Percentiles rank a stretch among this genome's conserved stretches.
Evolutionary conservation across 2,797 vertebrate genomes (phyloP).

Genomic region (Cynodonichthys magdalenae): DNA sequence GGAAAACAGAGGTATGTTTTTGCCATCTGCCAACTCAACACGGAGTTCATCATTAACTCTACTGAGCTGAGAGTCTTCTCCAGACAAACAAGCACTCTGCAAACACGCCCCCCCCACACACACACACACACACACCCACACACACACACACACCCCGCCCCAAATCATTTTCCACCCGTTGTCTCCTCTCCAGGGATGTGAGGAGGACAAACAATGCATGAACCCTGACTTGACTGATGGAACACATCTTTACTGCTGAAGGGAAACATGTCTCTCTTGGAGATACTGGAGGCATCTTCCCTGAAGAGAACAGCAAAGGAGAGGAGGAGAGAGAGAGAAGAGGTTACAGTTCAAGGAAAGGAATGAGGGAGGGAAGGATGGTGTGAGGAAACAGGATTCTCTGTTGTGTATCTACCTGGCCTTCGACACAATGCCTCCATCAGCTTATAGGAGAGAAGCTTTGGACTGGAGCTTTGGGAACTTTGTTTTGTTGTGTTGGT

Average conservation of each 20-base stretch:
- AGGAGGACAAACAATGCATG: conserved; percentile 27
- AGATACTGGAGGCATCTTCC: conserved; percentile 37
- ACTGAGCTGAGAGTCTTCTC: conserved; percentile 21
- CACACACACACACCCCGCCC: too few relatives aligned
- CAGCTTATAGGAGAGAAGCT: conserved; percentile 44
- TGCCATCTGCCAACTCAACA: conserved; percentile 14
- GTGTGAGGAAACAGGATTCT: conserved; percentile 31
- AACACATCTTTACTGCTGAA: conserved; percentile 1
- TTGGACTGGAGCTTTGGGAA: conserved; percentile 8
- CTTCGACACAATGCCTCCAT: conserved; percentile 41
- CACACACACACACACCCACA: too few relatives aligned
- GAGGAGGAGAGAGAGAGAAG: conserved; percentile 48
- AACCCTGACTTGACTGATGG: conserved; percentile 31
- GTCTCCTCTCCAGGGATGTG: conserved; percentile 7
- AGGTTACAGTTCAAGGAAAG: conserved; percentile 71
- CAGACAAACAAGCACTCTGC: conserved; percentile 62
- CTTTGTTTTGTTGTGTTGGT: conserved; percentile 13
- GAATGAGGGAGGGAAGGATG: conserved; percentile 64
- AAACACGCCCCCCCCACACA: conserved; percentile 60
- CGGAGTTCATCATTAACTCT: conserved; percentile 65
- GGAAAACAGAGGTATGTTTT: conserved; percentile 23
- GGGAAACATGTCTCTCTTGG: neutral
- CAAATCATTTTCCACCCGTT: conserved; percentile 37
- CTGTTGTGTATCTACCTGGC: conserved; percentile 43
- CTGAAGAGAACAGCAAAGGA: conserved; percentile 3